A percentile compares a stretch with the other conserved stretches of the same genome.
These are phyloP conservation scores for Remorina albescens DNA, from an alignment of 2,797 vertebrate genomes.

Conservation along the genomic window DNA sequence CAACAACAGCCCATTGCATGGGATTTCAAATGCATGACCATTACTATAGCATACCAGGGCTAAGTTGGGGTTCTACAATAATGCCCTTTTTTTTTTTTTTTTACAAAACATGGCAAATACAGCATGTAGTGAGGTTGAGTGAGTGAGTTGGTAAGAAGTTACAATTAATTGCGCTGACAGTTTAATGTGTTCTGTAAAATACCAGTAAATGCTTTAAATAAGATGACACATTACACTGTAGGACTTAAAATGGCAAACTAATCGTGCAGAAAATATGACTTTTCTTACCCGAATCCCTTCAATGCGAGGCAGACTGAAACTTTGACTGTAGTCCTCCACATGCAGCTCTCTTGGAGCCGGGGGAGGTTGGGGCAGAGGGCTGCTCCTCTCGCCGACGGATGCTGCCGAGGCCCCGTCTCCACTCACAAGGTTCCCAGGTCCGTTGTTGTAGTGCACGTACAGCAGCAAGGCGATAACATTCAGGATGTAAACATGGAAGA, in stretches of 20 bases:
- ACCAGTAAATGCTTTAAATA: not conserved
- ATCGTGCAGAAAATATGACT: not conserved
- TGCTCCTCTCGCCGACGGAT: constrained; percentile 30
- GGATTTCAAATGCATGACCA: not conserved
- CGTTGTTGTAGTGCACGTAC: constrained; percentile 95
- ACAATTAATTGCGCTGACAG: not conserved
- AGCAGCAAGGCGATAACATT: constrained; percentile 93
- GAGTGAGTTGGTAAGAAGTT: too few species aligned
- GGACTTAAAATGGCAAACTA: not conserved
- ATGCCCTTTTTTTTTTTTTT: too few species aligned
- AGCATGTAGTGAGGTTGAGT: not conserved
- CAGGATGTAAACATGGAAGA: constrained; percentile 94
- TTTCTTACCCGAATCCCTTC: constrained; percentile 92
- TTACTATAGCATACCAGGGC: too few species aligned
- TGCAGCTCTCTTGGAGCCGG: constrained; percentile 40
- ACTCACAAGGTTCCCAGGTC: constrained; percentile 71
- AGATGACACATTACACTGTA: not conserved
- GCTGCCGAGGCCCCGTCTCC: constrained; percentile 37
- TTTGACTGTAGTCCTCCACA: constrained; percentile 54
- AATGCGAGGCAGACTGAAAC: constrained; percentile 86
- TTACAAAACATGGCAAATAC: not conserved
- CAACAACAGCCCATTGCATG: not conserved
- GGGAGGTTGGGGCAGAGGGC: constrained; percentile 39
- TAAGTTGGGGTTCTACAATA: not conserved
- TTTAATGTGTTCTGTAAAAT: not conserved